Evolutionary conservation across 2,113 vertebrate genomes (phyloP).

Genomic region (Mustela lutreola): DNA sequence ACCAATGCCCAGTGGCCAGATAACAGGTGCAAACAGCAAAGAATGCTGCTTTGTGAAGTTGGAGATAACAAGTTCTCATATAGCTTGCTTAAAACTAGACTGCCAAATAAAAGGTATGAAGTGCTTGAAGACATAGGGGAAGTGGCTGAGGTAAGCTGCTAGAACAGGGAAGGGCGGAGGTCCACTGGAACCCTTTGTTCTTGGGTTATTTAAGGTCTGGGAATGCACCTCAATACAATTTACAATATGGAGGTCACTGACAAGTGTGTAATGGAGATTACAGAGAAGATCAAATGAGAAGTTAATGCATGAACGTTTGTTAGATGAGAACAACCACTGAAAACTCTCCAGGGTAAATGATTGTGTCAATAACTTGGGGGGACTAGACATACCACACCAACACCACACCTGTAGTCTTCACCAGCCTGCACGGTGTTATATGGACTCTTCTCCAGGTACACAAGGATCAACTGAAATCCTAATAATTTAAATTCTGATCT

Average conservation of each 20-base stretch:
- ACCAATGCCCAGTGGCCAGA: not conserved
- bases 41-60: not conserved
- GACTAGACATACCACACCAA: not conserved
- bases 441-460: not conserved
- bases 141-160: not conserved
- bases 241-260: not conserved
- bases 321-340: not conserved
- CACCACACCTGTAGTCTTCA: not conserved
- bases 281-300: not conserved
- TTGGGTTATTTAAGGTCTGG: not conserved
- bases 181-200: not conserved
- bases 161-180: not conserved
- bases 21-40: not conserved
- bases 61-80: not conserved
- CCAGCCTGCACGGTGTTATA: rapidly evolving
- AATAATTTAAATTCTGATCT: not conserved
- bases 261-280: not conserved
- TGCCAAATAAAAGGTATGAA: not conserved
- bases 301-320: not conserved
- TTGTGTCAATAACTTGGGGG: not conserved
- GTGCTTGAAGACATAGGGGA: not conserved
- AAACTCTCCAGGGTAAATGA: not conserved
- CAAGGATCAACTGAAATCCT: not conserved
- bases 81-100: not conserved
- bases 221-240: not conserved